Evolutionary conservation across 2,888 invertebrate species (phyloP).

Genomic region (Pogonocherus hispidulus): DNA sequence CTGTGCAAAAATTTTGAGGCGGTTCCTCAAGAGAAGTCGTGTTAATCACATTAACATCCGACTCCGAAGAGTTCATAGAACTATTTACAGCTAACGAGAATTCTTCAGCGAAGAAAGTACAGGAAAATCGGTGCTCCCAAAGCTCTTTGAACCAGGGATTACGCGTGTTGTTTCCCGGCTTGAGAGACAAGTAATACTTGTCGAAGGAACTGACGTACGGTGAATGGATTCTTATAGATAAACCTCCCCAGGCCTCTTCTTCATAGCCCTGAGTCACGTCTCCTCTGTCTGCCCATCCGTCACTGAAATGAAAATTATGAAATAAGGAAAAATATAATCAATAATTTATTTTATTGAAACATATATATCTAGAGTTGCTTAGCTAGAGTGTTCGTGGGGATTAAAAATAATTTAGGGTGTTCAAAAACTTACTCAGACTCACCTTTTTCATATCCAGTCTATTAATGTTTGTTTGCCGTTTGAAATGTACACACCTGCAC

Average conservation of each 20-base stretch:
- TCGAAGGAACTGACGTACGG: constrained; percentile 78
- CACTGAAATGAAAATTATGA: constrained; percentile 68
- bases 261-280: constrained; percentile 81
- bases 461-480: no score
- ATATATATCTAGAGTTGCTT: no score
- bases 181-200: constrained; percentile 77
- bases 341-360: no score
- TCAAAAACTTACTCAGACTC: no score
- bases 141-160: constrained; percentile 85
- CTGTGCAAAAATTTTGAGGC: constrained; percentile 11
- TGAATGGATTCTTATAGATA: constrained; percentile 83
- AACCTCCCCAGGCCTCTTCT: constrained; percentile 77
- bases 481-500: no score
- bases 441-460: no score
- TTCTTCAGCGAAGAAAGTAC: constrained; percentile 63
- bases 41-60: constrained; percentile 1
- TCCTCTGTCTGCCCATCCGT: constrained; percentile 82
- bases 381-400: no score
- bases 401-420: no score
- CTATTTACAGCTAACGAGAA: not conserved
- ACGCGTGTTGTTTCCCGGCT: constrained; percentile 74
- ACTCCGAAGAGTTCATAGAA: not conserved
- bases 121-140: constrained; percentile 82
- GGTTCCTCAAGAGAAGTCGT: not conserved
- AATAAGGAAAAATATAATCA: no score